Conservation (phyloP, 2,797 vertebrate genomes). For the Zenarchopterus dispar region DNA sequence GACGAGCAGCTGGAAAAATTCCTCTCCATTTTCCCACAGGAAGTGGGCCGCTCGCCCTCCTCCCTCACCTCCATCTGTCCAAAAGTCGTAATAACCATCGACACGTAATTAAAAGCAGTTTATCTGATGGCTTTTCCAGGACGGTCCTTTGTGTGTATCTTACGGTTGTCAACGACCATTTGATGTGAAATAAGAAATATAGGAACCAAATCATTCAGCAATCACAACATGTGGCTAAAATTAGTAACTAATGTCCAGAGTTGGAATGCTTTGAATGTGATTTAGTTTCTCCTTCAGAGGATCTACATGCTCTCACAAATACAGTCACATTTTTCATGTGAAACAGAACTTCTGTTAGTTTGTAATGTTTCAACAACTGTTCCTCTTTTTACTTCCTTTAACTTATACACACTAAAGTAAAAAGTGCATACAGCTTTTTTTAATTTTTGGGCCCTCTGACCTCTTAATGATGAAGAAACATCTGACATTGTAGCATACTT, state of each 20-base stretch:
- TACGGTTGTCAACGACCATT: constrained; percentile 7
- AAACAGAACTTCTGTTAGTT: constrained; percentile 4
- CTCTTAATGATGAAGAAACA: not conserved
- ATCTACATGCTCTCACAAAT: constrained; percentile 30
- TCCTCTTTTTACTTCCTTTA: not conserved
- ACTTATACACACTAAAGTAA: not conserved
- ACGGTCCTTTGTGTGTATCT: not conserved
- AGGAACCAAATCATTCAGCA: constrained; percentile 29
- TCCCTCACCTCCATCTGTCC: constrained; percentile 15
- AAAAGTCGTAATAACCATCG: constrained; percentile 22
- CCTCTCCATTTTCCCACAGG: constrained; percentile 70
- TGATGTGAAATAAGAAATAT: not conserved
- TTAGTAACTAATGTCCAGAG: constrained; percentile 34
- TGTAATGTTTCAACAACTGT: not conserved
- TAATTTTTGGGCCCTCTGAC: no score
- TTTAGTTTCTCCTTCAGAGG: constrained; percentile 10
- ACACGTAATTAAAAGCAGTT: constrained; percentile 48
- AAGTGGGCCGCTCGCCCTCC: constrained; percentile 27
- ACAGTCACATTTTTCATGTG: constrained; percentile 35
- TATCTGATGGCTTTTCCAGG: constrained; percentile 26
- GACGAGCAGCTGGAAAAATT: constrained; percentile 74
- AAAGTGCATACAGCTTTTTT: not conserved
- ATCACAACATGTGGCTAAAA: constrained; percentile 70
- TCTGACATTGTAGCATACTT: not conserved
- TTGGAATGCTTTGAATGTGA: constrained; percentile 37